These are phyloP conservation scores for Cryptus viduatorius DNA, from an alignment of 2,888 invertebrate species.

Conservation along the genomic window DNA sequence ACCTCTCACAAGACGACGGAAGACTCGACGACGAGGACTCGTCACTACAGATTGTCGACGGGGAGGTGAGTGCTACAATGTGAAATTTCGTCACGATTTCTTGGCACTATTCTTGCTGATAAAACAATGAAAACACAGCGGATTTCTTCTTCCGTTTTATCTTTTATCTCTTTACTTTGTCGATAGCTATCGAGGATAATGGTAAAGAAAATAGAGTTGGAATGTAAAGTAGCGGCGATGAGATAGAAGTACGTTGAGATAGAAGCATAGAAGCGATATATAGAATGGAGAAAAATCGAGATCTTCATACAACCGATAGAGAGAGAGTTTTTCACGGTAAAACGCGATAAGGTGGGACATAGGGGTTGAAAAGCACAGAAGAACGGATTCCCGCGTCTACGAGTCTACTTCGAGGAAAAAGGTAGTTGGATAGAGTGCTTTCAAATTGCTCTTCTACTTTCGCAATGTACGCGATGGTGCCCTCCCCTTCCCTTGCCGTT, in stretches of 20 bases:
- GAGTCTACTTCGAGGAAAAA: slow-evolving; percentile 38
- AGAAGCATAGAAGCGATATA: slow-evolving; percentile 11
- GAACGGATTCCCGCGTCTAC: slow-evolving; percentile 45
- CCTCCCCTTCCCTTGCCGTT: neutral
- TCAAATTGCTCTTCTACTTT: slow-evolving; percentile 66
- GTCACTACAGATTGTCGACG: slow-evolving; percentile 26
- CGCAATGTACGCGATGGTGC: slow-evolving; percentile 24
- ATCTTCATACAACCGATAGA: slow-evolving; percentile 37
- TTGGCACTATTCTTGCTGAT: neutral
- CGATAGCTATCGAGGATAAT: neutral
- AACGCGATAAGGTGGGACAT: slow-evolving; percentile 61
- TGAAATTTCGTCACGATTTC: slow-evolving; percentile 37
- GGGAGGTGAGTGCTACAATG: slow-evolving; percentile 19
- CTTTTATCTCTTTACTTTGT: neutral
- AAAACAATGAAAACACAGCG: neutral
- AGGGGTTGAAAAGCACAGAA: slow-evolving; percentile 61
- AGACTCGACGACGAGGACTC: slow-evolving; percentile 46
- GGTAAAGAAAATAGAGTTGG: neutral
- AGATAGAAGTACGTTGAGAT: slow-evolving; percentile 24
- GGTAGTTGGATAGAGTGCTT: slow-evolving; percentile 67
- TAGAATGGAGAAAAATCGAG: slow-evolving; percentile 52
- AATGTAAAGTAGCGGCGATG: slow-evolving; percentile 5
- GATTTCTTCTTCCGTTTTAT: neutral
- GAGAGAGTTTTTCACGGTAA: slow-evolving; percentile 36
- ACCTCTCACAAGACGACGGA: slow-evolving; percentile 59